Evolutionary conservation across 2,113 vertebrate species (phyloP).

Genomic region (Cinclus mexicanus): DNA sequence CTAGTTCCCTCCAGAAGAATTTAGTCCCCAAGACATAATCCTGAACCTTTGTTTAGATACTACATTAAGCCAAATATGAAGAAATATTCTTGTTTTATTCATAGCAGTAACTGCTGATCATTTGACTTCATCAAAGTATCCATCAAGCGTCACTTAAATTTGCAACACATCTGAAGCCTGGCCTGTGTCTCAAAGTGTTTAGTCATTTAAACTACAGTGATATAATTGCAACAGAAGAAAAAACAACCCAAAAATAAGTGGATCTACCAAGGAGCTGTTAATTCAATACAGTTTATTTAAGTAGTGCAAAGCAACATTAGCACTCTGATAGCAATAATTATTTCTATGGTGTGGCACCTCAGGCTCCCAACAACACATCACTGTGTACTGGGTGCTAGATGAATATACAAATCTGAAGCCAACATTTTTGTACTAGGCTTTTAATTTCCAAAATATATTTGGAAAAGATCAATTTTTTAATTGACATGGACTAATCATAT

Average conservation of each 20-base stretch:
- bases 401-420: not conserved
- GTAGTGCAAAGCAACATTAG: not conserved
- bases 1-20: not conserved
- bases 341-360: not conserved
- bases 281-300: not conserved
- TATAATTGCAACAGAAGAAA: not conserved
- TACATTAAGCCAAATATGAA: not conserved
- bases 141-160: not conserved
- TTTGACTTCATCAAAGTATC: not conserved
- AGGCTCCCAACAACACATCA: not conserved
- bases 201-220: not conserved
- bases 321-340: not conserved
- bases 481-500: not conserved
- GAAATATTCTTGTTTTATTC: not conserved
- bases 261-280: not conserved
- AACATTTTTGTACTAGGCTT: not conserved
- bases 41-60: not conserved
- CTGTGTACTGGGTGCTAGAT: not conserved
- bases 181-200: not conserved
- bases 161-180: not conserved
- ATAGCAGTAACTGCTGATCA: not conserved
- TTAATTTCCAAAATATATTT: not conserved
- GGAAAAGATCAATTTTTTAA: not conserved
- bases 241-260: not conserved
- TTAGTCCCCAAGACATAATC: not conserved